These are phyloP conservation scores for Laterallus jamaicensis DNA, from an alignment of 2,113 vertebrate species.

Conservation along the genomic window DNA sequence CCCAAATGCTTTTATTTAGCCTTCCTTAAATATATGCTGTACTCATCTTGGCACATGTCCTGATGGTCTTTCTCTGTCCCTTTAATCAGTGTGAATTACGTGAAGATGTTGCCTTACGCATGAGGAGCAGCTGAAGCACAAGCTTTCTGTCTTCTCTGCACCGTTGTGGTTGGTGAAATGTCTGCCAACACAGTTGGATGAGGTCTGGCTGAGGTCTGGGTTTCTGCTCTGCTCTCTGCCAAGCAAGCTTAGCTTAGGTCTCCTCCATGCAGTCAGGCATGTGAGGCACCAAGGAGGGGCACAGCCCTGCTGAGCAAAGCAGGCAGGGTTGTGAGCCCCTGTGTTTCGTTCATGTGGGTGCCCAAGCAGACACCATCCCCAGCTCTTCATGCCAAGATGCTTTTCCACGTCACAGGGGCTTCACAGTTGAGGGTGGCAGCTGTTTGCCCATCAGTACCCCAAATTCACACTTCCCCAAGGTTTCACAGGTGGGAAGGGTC, in stretches of 20 bases:
- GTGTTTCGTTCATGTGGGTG: background rate
- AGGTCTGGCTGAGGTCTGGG: background rate
- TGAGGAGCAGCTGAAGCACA: background rate
- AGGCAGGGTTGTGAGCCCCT: rapidly evolving
- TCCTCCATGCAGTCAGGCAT: background rate
- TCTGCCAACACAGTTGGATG: background rate
- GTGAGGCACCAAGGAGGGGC: background rate
- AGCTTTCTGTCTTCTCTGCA: background rate
- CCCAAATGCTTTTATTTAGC: background rate
- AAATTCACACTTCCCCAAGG: background rate
- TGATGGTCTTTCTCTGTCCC: background rate
- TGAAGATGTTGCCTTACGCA: background rate
- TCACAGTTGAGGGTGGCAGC: background rate
- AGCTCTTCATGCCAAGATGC: background rate
- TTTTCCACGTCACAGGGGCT: background rate
- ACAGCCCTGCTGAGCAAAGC: background rate
- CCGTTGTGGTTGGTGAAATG: background rate
- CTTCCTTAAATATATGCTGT: background rate
- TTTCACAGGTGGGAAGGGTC: background rate
- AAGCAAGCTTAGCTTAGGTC: background rate
- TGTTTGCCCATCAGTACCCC: rapidly evolving
- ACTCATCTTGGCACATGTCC: background rate
- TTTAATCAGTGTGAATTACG: background rate
- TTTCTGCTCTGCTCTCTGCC: background rate
- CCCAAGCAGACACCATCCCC: background rate